Conservation (phyloP, 2,888 invertebrate species). For the Eretmocerus hayati region DNA sequence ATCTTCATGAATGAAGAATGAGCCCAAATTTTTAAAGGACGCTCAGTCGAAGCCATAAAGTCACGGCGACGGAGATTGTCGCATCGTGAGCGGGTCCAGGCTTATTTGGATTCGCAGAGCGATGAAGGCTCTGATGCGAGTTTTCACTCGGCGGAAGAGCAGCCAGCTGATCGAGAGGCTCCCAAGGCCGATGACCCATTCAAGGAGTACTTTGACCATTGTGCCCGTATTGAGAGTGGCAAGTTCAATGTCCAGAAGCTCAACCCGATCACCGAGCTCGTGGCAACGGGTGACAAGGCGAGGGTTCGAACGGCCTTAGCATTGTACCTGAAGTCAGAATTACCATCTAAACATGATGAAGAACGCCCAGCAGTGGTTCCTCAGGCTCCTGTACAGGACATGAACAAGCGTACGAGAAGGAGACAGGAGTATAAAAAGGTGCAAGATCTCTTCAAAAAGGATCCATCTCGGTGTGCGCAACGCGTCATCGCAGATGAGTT, state of each 20-base stretch:
- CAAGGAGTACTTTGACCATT: too few species aligned
- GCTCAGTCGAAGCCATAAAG: not conserved
- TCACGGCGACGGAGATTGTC: not conserved
- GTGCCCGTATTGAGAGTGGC: too few species aligned
- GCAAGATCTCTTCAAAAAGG: conserved; percentile 20
- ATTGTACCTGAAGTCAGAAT: not conserved
- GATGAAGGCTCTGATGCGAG: not conserved
- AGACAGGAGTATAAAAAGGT: conserved; percentile 11
- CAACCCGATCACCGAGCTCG: not conserved
- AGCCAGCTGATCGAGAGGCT: too few species aligned
- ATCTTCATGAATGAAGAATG: not conserved
- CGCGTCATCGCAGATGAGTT: conserved; percentile 7
- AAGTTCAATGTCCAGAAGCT: not conserved
- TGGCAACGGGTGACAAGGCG: not conserved
- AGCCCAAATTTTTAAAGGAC: not conserved
- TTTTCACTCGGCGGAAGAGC: too few species aligned
- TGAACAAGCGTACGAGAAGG: not conserved
- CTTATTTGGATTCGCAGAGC: not conserved
- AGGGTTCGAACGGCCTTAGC: not conserved
- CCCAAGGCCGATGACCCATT: too few species aligned
- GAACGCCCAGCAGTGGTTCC: not conserved
- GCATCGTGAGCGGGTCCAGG: not conserved
- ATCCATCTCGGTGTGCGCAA: conserved; percentile 17
- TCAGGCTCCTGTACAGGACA: too few species aligned
- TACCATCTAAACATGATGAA: not conserved